Evolutionary conservation across 2,113 vertebrate genomes (phyloP), one percentile per base, ranked within the genome.

Genomic region (Pithys albifrons): DNA sequence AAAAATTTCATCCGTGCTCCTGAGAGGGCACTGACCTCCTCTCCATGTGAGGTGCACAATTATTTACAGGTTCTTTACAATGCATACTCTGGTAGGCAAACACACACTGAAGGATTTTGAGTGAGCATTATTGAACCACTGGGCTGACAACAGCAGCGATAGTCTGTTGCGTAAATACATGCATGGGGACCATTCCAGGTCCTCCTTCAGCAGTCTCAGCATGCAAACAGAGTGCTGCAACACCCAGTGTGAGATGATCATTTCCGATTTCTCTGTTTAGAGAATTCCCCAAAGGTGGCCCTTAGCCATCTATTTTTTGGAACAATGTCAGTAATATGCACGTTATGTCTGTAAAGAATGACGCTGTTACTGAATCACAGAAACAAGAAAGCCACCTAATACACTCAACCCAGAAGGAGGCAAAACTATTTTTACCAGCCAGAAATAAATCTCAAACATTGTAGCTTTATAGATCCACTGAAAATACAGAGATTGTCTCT

Each of bases 401-500:
- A 59, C 71, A 43, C 70, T 91, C 77, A 61, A 75, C 35, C 49
- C 73, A 66, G 91, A 88, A 93, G 58, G 75, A 89, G 74, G 83
- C 51, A 85, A 85, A 86, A 71, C 31, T 95, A 62, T 78, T 95
- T 94, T 85, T 93, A 76, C 23, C 59, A 86, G 45, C 55, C 85
- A 88, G 84, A 92, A 94, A 92, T 74, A 85, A 93, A 91, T 89
- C 62, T 91, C 85, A 76, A 79, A 62, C 67, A 65, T 43, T 49
- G 67, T 39, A 57, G 45, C 20, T 92, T 90, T 79, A 43, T 59
- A 83, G 92, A 94, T 95, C 81, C 87, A 91, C 92, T 90, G 96
- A 92, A 97, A 97, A 97, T 28, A 48, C 86, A 96, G 88, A 65
- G 74, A 58, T 43, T 65, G 78, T 71, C 91, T 97, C 96, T 90